Percentiles rank a stretch among this genome's conserved stretches.
Evolutionary conservation across 2,888 invertebrate genomes (phyloP).

Genomic region (Trissoscelio sp.): DNA sequence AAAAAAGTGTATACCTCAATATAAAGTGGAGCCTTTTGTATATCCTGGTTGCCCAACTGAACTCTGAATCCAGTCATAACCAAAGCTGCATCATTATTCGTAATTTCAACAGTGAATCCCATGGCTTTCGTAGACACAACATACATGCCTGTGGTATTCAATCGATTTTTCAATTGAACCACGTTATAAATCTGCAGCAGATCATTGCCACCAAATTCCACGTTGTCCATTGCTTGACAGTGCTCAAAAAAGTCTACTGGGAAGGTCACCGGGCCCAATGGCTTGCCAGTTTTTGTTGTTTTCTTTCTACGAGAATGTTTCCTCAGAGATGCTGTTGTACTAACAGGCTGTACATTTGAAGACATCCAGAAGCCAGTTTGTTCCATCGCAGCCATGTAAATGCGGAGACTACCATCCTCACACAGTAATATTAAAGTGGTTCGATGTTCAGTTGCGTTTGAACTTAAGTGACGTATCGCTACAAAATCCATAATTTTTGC

Average conservation of each 20-base stretch:
- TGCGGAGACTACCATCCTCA: slow-evolving; percentile 97
- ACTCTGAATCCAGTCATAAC: slow-evolving; percentile 96
- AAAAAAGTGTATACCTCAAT: too few species aligned
- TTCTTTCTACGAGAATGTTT: slow-evolving; percentile 86
- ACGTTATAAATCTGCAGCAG: slow-evolving; percentile 94
- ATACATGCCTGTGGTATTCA: slow-evolving; percentile 94
- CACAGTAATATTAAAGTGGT: slow-evolving; percentile 96
- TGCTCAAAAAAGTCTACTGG: slow-evolving; percentile 99
- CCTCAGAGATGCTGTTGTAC: slow-evolving; percentile 86
- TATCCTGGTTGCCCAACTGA: slow-evolving; percentile 92
- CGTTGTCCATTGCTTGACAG: slow-evolving; percentile 94
- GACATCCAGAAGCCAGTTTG: slow-evolving; percentile 90
- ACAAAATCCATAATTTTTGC: slow-evolving; percentile 99
- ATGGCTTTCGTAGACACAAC: slow-evolving; percentile 95
- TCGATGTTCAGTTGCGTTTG: slow-evolving; percentile 88
- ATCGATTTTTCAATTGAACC: slow-evolving; percentile 95
- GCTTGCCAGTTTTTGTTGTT: slow-evolving; percentile 86
- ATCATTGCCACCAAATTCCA: slow-evolving; percentile 98
- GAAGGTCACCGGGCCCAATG: slow-evolving; percentile 89
- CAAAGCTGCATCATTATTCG: slow-evolving; percentile 93
- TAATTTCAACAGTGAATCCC: slow-evolving; percentile 95
- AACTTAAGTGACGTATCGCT: slow-evolving; percentile 94
- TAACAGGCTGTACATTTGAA: slow-evolving; percentile 86
- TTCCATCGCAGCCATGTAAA: slow-evolving; percentile 95
- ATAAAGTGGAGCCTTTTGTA: slow-evolving; percentile 90